Conservation (phyloP, 2,113 vertebrate species). For the Parus major region DNA sequence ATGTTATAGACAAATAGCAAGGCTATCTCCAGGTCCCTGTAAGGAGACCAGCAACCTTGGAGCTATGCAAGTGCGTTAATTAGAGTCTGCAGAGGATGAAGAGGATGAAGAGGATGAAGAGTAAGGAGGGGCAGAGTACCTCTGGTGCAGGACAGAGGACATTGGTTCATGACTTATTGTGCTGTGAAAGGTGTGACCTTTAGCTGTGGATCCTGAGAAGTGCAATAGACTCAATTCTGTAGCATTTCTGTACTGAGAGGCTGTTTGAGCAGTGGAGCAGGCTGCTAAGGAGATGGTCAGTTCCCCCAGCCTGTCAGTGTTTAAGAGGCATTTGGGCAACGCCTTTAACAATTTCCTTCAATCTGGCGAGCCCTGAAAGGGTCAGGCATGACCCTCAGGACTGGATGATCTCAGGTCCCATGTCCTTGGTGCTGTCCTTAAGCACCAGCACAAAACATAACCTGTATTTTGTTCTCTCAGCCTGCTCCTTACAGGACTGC, state of each 20-base stretch:
- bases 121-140: not conserved
- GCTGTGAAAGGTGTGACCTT: not conserved
- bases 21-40: not conserved
- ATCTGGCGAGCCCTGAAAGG: not conserved
- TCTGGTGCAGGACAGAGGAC: not conserved
- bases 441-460: not conserved
- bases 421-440: not conserved
- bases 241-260: not conserved
- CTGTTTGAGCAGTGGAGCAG: not conserved
- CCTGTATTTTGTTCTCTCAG: fast-evolving
- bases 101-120: not conserved
- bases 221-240: not conserved
- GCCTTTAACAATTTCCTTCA: not conserved
- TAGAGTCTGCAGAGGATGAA: not conserved
- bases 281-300: not conserved
- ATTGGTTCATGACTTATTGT: fast-evolving
- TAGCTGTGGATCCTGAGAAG: not conserved
- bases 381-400: not conserved
- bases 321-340: not conserved
- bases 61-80: not conserved
- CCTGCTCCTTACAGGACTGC: not conserved
- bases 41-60: not conserved
- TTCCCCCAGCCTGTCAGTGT: not conserved
- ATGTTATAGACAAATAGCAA: not conserved
- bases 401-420: not conserved